Conservation (phyloP, 2,797 vertebrate genomes). For the Poeciliopsis infans region DNA sequence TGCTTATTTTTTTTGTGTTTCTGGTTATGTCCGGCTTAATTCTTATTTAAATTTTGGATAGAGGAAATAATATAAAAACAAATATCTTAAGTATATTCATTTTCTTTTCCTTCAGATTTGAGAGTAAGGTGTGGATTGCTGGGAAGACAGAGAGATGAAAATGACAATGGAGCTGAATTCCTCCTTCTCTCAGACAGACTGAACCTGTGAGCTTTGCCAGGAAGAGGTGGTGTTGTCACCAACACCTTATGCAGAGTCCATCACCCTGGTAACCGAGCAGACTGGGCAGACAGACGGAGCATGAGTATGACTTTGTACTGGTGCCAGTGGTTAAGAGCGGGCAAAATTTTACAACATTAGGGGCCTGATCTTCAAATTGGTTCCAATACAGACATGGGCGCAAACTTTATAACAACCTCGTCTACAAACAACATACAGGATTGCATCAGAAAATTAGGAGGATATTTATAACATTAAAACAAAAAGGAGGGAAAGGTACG, state of each 20-base stretch:
- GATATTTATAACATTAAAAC: too few species aligned
- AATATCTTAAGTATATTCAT: neutral
- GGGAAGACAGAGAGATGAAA: neutral
- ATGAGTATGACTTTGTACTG: neutral
- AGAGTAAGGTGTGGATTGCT: neutral
- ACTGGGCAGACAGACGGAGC: neutral
- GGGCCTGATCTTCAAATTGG: too few species aligned
- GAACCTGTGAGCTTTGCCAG: neutral
- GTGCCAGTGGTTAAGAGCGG: neutral
- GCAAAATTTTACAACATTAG: neutral
- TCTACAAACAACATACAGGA: too few species aligned
- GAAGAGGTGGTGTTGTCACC: constrained; percentile 2
- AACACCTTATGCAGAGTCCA: constrained; percentile 7
- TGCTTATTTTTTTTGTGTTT: neutral
- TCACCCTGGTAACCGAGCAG: constrained; percentile 18
- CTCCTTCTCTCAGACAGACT: neutral
- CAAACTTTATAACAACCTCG: too few species aligned
- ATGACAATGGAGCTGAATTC: neutral
- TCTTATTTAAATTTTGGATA: neutral
- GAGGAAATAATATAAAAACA: neutral
- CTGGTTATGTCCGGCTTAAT: neutral
- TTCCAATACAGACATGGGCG: too few species aligned
- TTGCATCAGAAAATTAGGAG: too few species aligned
- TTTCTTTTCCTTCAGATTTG: neutral
- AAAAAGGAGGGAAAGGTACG: too few species aligned